phyloP scores from a whole-genome alignment of 2,797 vertebrate species.

The Calcarius lapponicus region DNA sequence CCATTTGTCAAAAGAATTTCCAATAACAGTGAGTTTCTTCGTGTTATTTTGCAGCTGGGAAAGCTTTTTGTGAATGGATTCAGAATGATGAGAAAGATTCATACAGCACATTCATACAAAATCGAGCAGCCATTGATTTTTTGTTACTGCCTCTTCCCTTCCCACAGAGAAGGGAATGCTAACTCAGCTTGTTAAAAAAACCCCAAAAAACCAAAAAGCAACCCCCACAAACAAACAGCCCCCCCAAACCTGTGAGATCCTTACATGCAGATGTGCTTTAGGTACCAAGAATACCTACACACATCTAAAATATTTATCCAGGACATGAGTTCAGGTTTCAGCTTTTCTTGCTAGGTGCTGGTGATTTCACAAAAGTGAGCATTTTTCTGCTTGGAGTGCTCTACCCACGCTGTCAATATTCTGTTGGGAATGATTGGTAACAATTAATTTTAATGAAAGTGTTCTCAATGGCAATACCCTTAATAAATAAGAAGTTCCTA shows the following conservation, averaged over 20 bases:
- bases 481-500: neutral
- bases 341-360: neutral
- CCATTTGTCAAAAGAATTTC: too few relatives aligned
- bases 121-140: too few relatives aligned
- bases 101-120: too few relatives aligned
- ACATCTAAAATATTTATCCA: neutral
- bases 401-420: neutral
- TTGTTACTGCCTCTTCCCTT: neutral
- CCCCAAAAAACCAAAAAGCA: rapidly evolving
- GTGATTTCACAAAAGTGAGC: neutral
- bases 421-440: neutral
- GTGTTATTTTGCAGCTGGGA: too few relatives aligned
- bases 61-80: too few relatives aligned
- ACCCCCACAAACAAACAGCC: neutral
- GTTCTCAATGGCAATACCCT: neutral
- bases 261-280: neutral
- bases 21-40: too few relatives aligned
- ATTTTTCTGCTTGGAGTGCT: neutral
- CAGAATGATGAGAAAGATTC: too few relatives aligned
- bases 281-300: neutral
- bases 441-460: neutral
- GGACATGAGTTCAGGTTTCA: neutral
- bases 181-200: neutral
- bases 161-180: neutral
- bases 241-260: neutral